Base-by-base conservation (phyloP, 2,888 invertebrate genomes). In the Cryptus armator region DNA sequence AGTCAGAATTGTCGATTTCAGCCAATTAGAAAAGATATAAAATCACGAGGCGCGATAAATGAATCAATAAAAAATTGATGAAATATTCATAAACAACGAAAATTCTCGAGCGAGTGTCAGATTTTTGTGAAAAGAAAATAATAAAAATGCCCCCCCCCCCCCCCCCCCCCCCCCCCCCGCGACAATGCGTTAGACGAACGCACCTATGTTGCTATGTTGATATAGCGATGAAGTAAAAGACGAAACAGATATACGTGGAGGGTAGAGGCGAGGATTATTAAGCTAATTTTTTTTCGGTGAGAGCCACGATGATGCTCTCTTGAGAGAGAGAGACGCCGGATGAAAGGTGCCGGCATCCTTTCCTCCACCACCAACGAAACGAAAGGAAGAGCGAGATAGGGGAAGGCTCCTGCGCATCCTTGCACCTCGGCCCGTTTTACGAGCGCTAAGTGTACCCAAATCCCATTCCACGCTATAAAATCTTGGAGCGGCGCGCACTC, bases 381-480 rank as follows among this genome's bases (percentile, higher is more conserved):
- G 53, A 43, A 29, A 71, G 67, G n/a, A 12, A 70, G 48, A 70
- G 72, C 6, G 53, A 37, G 68, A 72, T 12, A 72, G 37, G 66
- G n/a, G n/a, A 24, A 51, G 67, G 77, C 84, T 86, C 80, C 84
- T 81, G 86, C 77, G 87, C 87, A 90, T 92, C 92, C 91, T 92
- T 92, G 91, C 92, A 92, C 92, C 92, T 92, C 86, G 76, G n/a
- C 89, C 89, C 90, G 90, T 90, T 93, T 92, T 92, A 92, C 90
- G 89, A 90, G 90, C 87, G 90, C 92, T 92, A 92, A 92, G 92
- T 91, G 92, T 91, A 91, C 91, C 92, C 91, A 90, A 92, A 92
- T 92, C 91, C 90, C 91, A 90, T 91, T 90, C 90, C 89, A 71
- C 82, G 89, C 74, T 78, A 74, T 74, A 78, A 74, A 78, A 78